phyloP scores from a whole-genome alignment of 2,888 invertebrate species.

The Microctonus hyperodae region DNA sequence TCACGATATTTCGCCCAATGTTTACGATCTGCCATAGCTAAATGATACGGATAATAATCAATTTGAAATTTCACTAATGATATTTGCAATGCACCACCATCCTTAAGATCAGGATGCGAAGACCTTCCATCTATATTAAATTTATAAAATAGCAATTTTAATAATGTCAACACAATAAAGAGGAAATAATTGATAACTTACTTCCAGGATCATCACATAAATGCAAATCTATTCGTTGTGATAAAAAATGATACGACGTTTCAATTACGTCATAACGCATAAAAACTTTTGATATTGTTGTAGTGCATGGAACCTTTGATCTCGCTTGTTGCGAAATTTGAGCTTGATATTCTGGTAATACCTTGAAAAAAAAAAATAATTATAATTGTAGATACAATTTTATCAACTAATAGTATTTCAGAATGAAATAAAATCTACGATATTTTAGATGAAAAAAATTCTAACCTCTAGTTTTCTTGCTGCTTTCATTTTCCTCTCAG shows the following conservation, averaged over 20 bases:
- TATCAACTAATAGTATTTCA: conserved; percentile 24
- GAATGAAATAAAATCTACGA: too few species aligned
- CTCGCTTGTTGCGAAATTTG: conserved; percentile 71
- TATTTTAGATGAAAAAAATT: conserved; percentile 4
- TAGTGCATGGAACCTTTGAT: conserved; percentile 58
- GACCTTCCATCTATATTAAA: conserved; percentile 78
- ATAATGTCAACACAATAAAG: conserved; percentile 8
- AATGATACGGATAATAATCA: conserved; percentile 96
- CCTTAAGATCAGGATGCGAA: conserved; percentile 81
- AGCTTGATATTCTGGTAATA: conserved; percentile 77
- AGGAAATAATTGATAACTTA: conserved; percentile 61
- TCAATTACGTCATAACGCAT: conserved; percentile 92
- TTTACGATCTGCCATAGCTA: conserved; percentile 85
- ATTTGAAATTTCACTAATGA: conserved; percentile 86
- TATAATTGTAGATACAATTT: too few species aligned
- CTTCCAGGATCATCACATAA: conserved; percentile 94
- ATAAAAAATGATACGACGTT: conserved; percentile 96
- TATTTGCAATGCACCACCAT: conserved; percentile 94
- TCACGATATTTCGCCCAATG: conserved; percentile 89
- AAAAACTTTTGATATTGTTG: conserved; percentile 72
- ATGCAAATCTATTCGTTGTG: conserved; percentile 93
- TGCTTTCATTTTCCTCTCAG: conserved; percentile 83
- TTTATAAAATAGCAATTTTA: conserved; percentile 21
- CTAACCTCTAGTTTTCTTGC: conserved; percentile 80
- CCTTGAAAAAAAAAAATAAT: conserved; percentile 63